phyloP scores from a whole-genome alignment of 2,113 vertebrate species.

The Dromaius novaehollandiae region DNA sequence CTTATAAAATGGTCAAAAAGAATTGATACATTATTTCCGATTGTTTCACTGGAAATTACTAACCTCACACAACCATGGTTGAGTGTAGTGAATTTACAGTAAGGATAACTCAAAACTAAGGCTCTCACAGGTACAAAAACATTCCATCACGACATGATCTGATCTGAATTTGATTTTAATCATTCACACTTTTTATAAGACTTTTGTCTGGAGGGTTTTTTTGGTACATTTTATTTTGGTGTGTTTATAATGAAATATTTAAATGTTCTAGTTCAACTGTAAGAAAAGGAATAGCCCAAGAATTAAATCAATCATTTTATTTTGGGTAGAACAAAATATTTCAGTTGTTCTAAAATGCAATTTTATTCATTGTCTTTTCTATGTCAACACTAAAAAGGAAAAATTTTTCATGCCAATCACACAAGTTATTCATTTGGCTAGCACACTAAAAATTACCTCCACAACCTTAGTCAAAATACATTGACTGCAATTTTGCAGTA shows the following conservation, averaged over 20 bases:
- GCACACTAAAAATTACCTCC: neutral
- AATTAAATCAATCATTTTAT: neutral
- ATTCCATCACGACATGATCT: neutral
- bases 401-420: neutral
- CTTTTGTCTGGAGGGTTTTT: neutral
- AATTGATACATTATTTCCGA: neutral
- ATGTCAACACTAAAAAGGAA: neutral
- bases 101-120: neutral
- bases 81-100: neutral
- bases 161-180: neutral
- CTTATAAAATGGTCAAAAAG: too few relatives aligned
- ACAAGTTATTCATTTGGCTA: neutral
- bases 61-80: rapidly evolving
- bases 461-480: neutral
- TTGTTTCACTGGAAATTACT: neutral
- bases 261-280: neutral
- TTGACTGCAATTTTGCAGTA: neutral
- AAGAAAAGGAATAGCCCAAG: neutral
- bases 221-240: neutral
- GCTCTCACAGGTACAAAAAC: neutral
- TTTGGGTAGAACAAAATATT: neutral
- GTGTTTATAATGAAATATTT: neutral
- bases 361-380: neutral
- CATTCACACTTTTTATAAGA: neutral
- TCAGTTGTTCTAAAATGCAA: neutral